A percentile compares a stretch with the other conserved stretches of the same genome.
phyloP scores from a whole-genome alignment of 2,888 invertebrate genomes.

The Leptinotarsa juncta region DNA sequence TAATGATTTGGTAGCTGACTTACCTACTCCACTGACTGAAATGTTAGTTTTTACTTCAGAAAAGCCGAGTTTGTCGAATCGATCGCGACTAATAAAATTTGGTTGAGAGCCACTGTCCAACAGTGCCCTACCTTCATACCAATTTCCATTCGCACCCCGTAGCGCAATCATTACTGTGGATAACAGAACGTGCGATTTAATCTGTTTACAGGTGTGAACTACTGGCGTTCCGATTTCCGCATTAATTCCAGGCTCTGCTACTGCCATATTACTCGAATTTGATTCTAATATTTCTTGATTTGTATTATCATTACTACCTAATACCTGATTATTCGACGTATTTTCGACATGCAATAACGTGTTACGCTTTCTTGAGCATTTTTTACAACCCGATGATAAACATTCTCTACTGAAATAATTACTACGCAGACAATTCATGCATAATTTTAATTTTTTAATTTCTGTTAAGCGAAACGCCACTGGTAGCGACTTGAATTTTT shows the following conservation, averaged over 20 bases:
- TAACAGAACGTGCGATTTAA: background rate
- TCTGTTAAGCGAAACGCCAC: no score
- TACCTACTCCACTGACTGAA: background rate
- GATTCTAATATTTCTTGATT: constrained; percentile 2
- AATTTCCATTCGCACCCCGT: constrained; percentile 4
- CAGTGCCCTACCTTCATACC: constrained; percentile 3
- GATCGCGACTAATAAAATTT: constrained; percentile 5
- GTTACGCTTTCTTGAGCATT: constrained; percentile 6
- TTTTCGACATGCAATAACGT: constrained; percentile 15
- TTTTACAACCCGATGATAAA: background rate
- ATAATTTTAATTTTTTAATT: background rate
- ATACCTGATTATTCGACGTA: background rate
- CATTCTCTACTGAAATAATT: background rate
- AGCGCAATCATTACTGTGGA: background rate
- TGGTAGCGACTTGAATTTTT: background rate
- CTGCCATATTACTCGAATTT: background rate
- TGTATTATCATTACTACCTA: background rate
- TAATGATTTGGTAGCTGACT: constrained; percentile 1
- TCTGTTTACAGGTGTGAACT: background rate
- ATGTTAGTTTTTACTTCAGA: background rate
- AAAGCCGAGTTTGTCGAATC: background rate
- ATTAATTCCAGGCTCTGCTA: background rate
- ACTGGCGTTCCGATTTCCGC: background rate
- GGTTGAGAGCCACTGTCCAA: constrained; percentile 10
- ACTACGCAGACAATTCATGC: background rate